Conservation (phyloP, 2,888 invertebrate genomes). For the Leptinotarsa juncta region DNA sequence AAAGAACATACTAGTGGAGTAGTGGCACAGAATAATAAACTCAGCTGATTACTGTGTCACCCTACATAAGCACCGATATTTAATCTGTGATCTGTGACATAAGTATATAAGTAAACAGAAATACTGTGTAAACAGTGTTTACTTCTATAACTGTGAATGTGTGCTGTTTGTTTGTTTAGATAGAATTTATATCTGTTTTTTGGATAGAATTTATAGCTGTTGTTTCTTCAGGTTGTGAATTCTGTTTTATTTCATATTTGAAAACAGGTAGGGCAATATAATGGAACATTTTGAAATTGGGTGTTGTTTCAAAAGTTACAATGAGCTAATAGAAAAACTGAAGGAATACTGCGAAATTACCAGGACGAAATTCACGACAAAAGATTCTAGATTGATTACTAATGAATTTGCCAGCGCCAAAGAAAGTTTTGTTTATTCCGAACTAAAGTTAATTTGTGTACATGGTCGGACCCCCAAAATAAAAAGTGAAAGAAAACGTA, state of each 20-base stretch:
- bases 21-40: background rate
- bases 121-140: too few species aligned
- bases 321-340: slow-evolving; percentile 43
- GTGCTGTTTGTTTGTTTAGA: too few species aligned
- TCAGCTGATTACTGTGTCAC: too few species aligned
- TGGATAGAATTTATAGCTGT: background rate
- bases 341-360: slow-evolving; percentile 43
- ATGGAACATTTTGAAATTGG: slow-evolving; percentile 46
- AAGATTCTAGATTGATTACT: slow-evolving; percentile 47
- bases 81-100: too few species aligned
- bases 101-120: too few species aligned
- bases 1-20: too few species aligned
- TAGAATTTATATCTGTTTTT: background rate
- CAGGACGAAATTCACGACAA: slow-evolving; percentile 47
- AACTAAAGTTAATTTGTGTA: slow-evolving; percentile 48
- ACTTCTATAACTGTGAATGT: too few species aligned
- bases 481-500: slow-evolving; percentile 37
- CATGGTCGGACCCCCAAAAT: slow-evolving; percentile 45
- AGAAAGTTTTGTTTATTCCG: slow-evolving; percentile 46
- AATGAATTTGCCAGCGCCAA: slow-evolving; percentile 42
- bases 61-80: too few species aligned
- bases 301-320: slow-evolving; percentile 47
- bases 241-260: background rate
- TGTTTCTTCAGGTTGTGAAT: background rate
- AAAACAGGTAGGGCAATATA: background rate